These are phyloP conservation scores for Bombus terrestris DNA, from an alignment of 1,140 invertebrate species.

Conservation along the genomic window DNA sequence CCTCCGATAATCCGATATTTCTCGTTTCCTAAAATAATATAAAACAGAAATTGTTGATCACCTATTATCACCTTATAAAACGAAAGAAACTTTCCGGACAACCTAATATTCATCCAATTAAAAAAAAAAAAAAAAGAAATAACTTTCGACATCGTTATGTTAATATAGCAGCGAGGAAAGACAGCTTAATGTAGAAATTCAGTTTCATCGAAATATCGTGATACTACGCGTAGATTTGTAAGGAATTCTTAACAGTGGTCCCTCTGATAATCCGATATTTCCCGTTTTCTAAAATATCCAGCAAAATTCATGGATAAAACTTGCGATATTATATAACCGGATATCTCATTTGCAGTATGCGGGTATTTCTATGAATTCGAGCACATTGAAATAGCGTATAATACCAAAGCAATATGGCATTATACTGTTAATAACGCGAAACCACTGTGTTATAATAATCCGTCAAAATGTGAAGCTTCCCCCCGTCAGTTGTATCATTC, in stretches of 20 bases:
- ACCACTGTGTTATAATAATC: slow-evolving; percentile 70
- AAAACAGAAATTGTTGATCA: no score
- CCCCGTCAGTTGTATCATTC: slow-evolving; percentile 61
- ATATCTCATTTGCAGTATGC: slow-evolving; percentile 62
- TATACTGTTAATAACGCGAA: slow-evolving; percentile 69
- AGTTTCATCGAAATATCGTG: not conserved
- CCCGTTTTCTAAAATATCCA: not conserved
- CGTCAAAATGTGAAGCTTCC: slow-evolving; percentile 65
- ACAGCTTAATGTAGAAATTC: not conserved
- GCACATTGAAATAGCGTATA: slow-evolving; percentile 64
- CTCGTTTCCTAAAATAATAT: no score
- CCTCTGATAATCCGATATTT: not conserved
- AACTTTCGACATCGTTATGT: not conserved
- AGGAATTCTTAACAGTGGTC: not conserved
- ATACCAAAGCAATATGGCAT: slow-evolving; percentile 58
- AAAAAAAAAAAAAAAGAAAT: no score
- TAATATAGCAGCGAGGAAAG: accelerated
- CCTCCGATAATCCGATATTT: no score
- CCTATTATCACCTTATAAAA: no score
- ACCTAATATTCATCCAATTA: no score
- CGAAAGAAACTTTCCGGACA: no score
- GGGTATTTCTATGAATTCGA: slow-evolving; percentile 59
- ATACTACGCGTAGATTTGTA: accelerated
- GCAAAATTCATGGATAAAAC: slow-evolving; percentile 48
- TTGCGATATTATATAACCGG: slow-evolving; percentile 44